These are phyloP conservation scores for Masnerella sp. DNA, from an alignment of 2,888 invertebrate genomes.

Conservation along the genomic window DNA sequence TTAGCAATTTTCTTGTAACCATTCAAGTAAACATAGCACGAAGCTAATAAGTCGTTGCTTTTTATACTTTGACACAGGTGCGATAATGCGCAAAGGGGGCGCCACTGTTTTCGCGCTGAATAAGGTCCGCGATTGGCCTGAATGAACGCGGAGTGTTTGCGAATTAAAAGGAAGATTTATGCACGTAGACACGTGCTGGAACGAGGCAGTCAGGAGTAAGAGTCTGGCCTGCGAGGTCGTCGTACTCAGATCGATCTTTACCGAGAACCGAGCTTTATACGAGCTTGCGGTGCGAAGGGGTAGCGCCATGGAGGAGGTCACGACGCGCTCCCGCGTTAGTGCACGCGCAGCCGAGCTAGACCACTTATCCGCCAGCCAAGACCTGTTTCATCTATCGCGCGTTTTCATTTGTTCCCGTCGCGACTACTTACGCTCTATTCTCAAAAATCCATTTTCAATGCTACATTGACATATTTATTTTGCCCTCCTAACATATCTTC, in stretches of 20 bases:
- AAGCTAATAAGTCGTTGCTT: too few relatives aligned
- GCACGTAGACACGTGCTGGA: constrained; percentile 51
- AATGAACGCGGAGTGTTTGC: constrained; percentile 38
- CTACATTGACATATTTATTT: too few relatives aligned
- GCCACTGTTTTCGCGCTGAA: constrained; percentile 10
- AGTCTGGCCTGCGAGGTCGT: constrained; percentile 69
- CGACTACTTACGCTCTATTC: constrained; percentile 25
- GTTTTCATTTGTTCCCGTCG: constrained; percentile 21
- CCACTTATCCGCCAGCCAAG: constrained; percentile 43
- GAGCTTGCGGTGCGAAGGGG: constrained; percentile 53
- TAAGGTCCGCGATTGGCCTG: constrained; percentile 37
- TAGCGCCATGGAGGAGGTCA: constrained; percentile 54
- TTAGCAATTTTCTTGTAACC: too few relatives aligned
- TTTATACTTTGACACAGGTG: too few relatives aligned
- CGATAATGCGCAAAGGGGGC: constrained; percentile 22
- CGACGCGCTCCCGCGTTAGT: constrained; percentile 45
- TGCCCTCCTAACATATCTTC: too few relatives aligned
- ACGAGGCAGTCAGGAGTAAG: constrained; percentile 59
- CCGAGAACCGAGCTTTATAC: constrained; percentile 60
- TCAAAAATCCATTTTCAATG: constrained; percentile 19
- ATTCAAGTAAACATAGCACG: too few relatives aligned
- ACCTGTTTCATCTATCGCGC: constrained; percentile 34
- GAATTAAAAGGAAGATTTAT: constrained; percentile 53
- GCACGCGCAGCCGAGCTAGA: constrained; percentile 46
- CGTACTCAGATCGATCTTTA: constrained; percentile 72